A percentile compares a stretch with the other conserved stretches of the same genome.
Evolutionary conservation across 2,888 invertebrate genomes (phyloP).

Genomic region (Cheilosia pagana): DNA sequence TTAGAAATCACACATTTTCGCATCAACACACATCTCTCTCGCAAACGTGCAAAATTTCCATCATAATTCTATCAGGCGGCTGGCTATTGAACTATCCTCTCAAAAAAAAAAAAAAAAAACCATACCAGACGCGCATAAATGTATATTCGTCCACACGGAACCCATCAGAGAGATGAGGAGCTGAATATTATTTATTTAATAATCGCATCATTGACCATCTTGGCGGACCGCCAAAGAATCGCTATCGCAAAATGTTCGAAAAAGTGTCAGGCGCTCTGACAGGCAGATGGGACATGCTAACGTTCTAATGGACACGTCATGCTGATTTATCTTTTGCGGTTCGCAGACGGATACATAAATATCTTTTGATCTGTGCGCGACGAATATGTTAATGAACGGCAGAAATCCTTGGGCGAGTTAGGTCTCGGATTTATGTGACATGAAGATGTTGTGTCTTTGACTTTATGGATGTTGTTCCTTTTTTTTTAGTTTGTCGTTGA

Average conservation of each 20-base stretch:
- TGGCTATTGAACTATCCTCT: slow-evolving; percentile 65
- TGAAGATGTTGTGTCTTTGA: slow-evolving; percentile 12
- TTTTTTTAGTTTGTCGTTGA: background rate
- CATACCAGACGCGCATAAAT: slow-evolving; percentile 48
- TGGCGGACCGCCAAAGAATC: slow-evolving; percentile 53
- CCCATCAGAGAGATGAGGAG: slow-evolving; percentile 1
- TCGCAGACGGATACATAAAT: slow-evolving; percentile 58
- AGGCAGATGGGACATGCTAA: slow-evolving; percentile 62
- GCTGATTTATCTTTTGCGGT: slow-evolving; percentile 63
- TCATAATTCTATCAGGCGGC: slow-evolving; percentile 64
- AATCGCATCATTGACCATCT: slow-evolving; percentile 46
- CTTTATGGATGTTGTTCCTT: background rate
- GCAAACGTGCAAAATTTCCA: slow-evolving; percentile 63
- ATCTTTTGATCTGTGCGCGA: slow-evolving; percentile 62
- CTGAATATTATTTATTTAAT: slow-evolving; percentile 37
- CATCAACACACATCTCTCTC: slow-evolving; percentile 50
- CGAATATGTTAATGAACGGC: slow-evolving; percentile 62
- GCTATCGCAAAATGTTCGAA: slow-evolving; percentile 54
- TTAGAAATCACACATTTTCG: slow-evolving; percentile 54
- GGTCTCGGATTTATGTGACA: slow-evolving; percentile 44
- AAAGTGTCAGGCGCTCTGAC: slow-evolving; percentile 42
- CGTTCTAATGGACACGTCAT: slow-evolving; percentile 61
- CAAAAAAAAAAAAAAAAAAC: slow-evolving; percentile 24
- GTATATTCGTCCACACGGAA: slow-evolving; percentile 20
- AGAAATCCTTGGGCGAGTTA: slow-evolving; percentile 56